Evolutionary conservation across 1,140 invertebrate species (phyloP), one percentile per base, ranked within the genome.

Genomic region (Ectropis grisescens): DNA sequence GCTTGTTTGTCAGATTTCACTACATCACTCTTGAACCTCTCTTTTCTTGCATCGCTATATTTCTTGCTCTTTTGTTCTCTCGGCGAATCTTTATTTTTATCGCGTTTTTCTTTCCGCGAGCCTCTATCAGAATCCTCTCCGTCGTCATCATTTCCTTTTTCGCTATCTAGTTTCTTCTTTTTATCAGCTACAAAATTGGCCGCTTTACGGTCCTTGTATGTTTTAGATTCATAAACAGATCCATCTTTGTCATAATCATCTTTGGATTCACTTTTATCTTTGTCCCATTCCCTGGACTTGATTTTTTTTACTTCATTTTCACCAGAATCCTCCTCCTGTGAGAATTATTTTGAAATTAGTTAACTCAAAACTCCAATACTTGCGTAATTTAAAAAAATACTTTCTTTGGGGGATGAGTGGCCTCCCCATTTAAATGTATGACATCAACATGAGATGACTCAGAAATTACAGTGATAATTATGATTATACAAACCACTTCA

Each of bases 241-340:
- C 56, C 64, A 41, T 71, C 70, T 48, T 67, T 62, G 30, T 25
- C 47, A 4, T 83, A 57, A 23, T 85, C 84, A 37, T 85, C 84
- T 49, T 67, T 75, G 39, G 72, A 49, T 6, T 62, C 51, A 3
- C 78, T 69, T 49, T 76, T 84, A 4, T 85, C 69, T 45, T 74
- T 82, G 26, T 82, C 80, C 61, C 64, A 74, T 33, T 83, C 81
- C 33, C 70, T 59, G 8, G 70, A 51, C 56, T 83, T 83, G 12
- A 81, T 82, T 56, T 81, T 84, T 29, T 79, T 81, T n/a, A 76
- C 51, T 42, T 82, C 74, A 51, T 57, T 70, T 14, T 80, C 74
- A 16, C 38, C 41, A 45, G 44, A 39, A 29, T 84, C 81, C 50
- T 83, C 76, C 40, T 84, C 72, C 75, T 80, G 36, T 28, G 68